Conservation (phyloP, 2,888 invertebrate genomes). For the Rhopalosiphum nymphaeae region DNA sequence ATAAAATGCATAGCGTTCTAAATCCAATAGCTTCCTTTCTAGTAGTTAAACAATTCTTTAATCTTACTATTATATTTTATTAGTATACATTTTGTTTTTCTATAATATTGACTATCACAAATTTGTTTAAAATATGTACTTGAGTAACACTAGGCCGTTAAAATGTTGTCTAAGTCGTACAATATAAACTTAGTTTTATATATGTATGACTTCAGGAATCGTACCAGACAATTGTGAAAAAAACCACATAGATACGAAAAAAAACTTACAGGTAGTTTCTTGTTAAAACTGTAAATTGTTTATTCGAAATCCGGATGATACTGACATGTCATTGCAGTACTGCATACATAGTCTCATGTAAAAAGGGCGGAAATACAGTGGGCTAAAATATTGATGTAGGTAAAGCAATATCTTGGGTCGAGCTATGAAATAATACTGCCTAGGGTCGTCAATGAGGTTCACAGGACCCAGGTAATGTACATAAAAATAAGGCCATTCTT, state of each 20-base stretch:
- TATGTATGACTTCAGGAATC: neutral
- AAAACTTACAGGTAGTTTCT: neutral
- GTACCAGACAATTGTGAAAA: neutral
- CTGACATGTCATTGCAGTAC: neutral
- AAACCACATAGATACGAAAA: neutral
- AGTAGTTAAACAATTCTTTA: neutral
- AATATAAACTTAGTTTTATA: neutral
- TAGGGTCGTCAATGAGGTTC: neutral
- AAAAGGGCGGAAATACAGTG: neutral
- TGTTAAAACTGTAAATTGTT: conserved; percentile 11
- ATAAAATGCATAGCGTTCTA: neutral
- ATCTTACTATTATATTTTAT: neutral
- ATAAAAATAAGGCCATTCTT: neutral
- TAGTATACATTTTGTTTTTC: neutral
- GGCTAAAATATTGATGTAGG: conserved; percentile 5
- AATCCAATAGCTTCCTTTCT: neutral
- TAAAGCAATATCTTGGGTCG: conserved; percentile 5
- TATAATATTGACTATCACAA: neutral
- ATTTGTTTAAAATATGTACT: neutral
- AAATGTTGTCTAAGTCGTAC: neutral
- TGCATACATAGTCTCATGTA: neutral
- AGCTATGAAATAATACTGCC: neutral
- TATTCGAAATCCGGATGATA: neutral
- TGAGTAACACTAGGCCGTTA: neutral
- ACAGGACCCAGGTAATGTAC: conserved; percentile 3